Evolutionary conservation across 1,140 invertebrate genomes (phyloP).

Genomic region (Galendromus occidentalis): DNA sequence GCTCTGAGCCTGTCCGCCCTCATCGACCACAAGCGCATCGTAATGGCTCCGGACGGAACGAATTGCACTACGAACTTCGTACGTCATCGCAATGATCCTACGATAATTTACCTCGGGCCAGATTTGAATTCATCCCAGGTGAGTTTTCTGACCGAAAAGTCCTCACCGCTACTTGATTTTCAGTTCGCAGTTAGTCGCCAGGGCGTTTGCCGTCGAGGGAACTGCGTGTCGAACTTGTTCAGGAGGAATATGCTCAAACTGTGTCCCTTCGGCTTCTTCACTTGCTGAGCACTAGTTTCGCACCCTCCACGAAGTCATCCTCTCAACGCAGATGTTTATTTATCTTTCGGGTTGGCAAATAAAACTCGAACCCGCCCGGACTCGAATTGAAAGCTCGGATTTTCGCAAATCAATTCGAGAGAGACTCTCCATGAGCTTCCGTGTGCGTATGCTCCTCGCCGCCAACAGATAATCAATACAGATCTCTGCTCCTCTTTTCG

Average conservation of each 20-base stretch:
- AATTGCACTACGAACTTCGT: conserved; percentile 9
- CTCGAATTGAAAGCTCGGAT: too few relatives aligned
- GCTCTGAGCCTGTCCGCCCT: neutral
- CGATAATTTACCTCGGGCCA: neutral
- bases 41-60: neutral
- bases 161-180: neutral
- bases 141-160: neutral
- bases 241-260: neutral
- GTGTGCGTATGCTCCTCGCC: too few relatives aligned
- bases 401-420: too few relatives aligned
- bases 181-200: neutral
- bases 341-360: too few relatives aligned
- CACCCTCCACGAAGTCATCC: too few relatives aligned
- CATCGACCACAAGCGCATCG: neutral
- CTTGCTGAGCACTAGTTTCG: neutral
- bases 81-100: neutral
- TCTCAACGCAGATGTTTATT: too few relatives aligned
- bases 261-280: neutral
- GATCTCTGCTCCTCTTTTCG: too few relatives aligned
- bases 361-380: too few relatives aligned
- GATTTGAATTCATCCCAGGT: neutral
- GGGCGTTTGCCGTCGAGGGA: neutral
- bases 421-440: too few relatives aligned
- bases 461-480: too few relatives aligned
- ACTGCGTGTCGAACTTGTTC: neutral